phyloP scores from a whole-genome alignment of 2,797 vertebrate species.

The Artibeus jamaicensis region DNA sequence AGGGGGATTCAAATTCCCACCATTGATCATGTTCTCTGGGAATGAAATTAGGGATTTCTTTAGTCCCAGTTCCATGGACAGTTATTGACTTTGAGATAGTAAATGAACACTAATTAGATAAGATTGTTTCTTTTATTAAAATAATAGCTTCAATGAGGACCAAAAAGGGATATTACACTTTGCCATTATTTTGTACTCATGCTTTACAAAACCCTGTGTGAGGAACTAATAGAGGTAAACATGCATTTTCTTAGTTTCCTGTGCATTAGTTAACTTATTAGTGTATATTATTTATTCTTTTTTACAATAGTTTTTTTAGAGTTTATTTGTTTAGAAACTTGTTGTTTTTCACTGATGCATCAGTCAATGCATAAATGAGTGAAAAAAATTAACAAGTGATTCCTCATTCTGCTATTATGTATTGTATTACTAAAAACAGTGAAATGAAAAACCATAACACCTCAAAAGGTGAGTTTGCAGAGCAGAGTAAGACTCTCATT shows the following conservation, averaged over 20 bases:
- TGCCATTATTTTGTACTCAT: not conserved
- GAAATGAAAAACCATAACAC: not conserved
- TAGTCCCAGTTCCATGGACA: constrained; percentile 57
- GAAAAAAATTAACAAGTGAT: not conserved
- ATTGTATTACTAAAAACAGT: not conserved
- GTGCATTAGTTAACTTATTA: not conserved
- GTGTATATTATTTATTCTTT: not conserved
- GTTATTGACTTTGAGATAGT: constrained; percentile 64
- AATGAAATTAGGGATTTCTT: constrained; percentile 48
- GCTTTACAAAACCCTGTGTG: constrained; percentile 34
- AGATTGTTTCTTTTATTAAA: constrained; percentile 55
- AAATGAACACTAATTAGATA: constrained; percentile 74
- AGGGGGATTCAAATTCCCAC: constrained; percentile 49
- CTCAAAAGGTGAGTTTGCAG: not conserved
- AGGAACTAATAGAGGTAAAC: constrained; percentile 8
- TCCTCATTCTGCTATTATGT: not conserved
- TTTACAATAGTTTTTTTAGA: not conserved
- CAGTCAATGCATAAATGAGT: not conserved
- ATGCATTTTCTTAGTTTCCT: not conserved
- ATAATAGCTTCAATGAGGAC: constrained; percentile 41
- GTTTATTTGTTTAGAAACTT: not conserved
- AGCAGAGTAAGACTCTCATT: not conserved
- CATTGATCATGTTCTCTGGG: constrained; percentile 64
- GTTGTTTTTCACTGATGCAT: not conserved
- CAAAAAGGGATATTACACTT: constrained; percentile 33